Percentiles rank a stretch among this genome's conserved stretches.
Conservation (phyloP, 2,888 invertebrate species). For the Drosophila multiciliata region DNA sequence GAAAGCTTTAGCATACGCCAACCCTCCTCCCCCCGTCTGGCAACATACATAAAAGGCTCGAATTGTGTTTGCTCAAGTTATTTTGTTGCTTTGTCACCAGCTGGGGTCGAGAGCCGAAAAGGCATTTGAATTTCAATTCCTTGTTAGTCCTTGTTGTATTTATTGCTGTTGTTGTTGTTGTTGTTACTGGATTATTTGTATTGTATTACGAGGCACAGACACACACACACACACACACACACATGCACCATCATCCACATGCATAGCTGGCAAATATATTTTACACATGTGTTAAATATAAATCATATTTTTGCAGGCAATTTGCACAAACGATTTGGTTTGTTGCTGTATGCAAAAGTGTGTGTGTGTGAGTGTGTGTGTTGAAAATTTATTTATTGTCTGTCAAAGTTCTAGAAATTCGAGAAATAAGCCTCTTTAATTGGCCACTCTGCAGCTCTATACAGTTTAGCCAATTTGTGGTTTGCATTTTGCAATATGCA, state of each 20-base stretch:
- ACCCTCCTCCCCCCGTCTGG: not conserved
- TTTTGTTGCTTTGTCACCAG: constrained; percentile 67
- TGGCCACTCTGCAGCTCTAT: constrained; percentile 22
- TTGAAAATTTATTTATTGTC: constrained; percentile 57
- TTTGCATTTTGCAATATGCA: constrained; percentile 15
- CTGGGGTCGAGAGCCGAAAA: constrained; percentile 43
- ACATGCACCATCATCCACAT: not conserved
- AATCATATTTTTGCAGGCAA: constrained; percentile 76
- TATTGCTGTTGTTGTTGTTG: constrained; percentile 24
- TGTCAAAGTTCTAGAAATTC: constrained; percentile 16
- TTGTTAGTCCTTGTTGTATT: constrained; percentile 28
- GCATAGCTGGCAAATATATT: constrained; percentile 55
- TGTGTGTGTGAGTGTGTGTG: constrained; percentile 22
- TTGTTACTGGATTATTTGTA: constrained; percentile 61
- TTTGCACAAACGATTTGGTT: constrained; percentile 76
- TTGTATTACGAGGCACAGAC: constrained; percentile 63
- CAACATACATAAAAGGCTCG: constrained; percentile 37
- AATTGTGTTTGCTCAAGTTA: constrained; percentile 69
- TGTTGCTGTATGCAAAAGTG: constrained; percentile 35
- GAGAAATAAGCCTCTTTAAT: constrained; percentile 48
- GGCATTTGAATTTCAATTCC: constrained; percentile 50
- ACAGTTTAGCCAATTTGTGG: constrained; percentile 10
- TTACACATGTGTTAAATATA: constrained; percentile 69
- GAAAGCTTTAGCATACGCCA: constrained; percentile 47
- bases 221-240: constrained; percentile 13